A percentile compares a stretch with the other conserved stretches of the same genome.
Conservation (phyloP, 2,113 vertebrate species). For the Sturnira hondurensis region DNA sequence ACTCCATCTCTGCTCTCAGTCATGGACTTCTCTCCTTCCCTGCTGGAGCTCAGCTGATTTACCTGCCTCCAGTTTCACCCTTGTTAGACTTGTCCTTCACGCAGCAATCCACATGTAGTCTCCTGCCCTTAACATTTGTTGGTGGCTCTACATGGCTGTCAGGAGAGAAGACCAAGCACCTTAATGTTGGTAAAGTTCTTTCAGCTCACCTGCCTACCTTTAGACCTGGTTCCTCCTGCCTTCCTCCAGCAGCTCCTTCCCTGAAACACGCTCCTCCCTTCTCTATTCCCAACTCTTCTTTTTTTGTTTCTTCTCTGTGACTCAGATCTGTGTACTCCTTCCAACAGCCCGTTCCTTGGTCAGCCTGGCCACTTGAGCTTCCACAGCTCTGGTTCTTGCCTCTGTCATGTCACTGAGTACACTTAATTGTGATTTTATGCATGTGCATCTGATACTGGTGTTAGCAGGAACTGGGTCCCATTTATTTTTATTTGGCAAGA, state of each 20-base stretch:
- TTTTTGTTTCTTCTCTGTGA: not conserved
- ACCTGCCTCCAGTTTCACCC: not conserved
- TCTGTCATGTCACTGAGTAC: not conserved
- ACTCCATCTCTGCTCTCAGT: not conserved
- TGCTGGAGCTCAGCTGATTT: not conserved
- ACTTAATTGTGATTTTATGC: not conserved
- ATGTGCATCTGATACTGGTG: not conserved
- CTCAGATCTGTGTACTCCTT: not conserved
- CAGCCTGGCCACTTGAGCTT: not conserved
- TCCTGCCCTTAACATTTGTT: not conserved
- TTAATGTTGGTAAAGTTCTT: not conserved
- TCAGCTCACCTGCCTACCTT: not conserved
- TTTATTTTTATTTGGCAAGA: not conserved
- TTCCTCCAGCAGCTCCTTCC: not conserved
- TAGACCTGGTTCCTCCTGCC: not conserved
- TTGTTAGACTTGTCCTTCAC: not conserved
- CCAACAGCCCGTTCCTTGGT: not conserved
- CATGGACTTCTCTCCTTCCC: not conserved
- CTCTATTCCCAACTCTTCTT: too few relatives aligned
- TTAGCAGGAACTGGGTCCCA: not conserved
- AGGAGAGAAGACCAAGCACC: not conserved
- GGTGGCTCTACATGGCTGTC: not conserved
- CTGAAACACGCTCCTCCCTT: not conserved
- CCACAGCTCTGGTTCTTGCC: not conserved
- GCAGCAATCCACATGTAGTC: not conserved